A percentile compares a stretch with the other conserved stretches of the same genome.
phyloP scores from a whole-genome alignment of 2,888 invertebrate genomes.

The Shargacucullia verbasci region DNA sequence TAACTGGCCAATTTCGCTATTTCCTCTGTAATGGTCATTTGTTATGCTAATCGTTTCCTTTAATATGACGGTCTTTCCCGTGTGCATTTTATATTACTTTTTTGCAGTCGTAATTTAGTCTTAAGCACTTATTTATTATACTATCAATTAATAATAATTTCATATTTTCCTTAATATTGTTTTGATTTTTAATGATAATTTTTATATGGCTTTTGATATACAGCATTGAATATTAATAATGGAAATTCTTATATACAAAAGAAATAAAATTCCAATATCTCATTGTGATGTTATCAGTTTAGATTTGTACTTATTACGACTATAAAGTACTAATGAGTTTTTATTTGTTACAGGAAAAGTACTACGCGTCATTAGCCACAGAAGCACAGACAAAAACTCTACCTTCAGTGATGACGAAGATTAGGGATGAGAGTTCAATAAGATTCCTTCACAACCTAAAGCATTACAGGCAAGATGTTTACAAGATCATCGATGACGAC shows the following conservation, averaged over 20 bases:
- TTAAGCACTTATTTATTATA: not conserved
- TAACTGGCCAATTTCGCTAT: constrained; percentile 22
- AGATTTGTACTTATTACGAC: too few relatives aligned
- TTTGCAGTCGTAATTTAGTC: not conserved
- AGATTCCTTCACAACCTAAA: constrained; percentile 90
- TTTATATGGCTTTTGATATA: too few relatives aligned
- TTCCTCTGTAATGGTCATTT: constrained; percentile 27
- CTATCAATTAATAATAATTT: too few relatives aligned
- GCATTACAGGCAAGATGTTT: constrained; percentile 91
- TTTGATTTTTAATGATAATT: too few relatives aligned
- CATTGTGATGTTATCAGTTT: too few relatives aligned
- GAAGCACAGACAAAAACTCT: constrained; percentile 90
- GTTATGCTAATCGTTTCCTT: constrained; percentile 29
- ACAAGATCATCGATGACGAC: constrained; percentile 91
- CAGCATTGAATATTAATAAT: too few relatives aligned
- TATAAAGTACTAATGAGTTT: too few relatives aligned
- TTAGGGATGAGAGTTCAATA: constrained; percentile 91
- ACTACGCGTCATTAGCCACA: constrained; percentile 91
- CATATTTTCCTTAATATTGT: too few relatives aligned
- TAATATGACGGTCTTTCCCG: not conserved
- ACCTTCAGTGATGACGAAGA: constrained; percentile 91
- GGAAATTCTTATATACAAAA: too few relatives aligned
- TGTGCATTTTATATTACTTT: not conserved
- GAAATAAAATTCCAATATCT: too few relatives aligned
- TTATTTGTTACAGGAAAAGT: constrained; percentile 88